phyloP scores from a whole-genome alignment of 2,113 vertebrate genomes.

The Rhinoptilus africanus region DNA sequence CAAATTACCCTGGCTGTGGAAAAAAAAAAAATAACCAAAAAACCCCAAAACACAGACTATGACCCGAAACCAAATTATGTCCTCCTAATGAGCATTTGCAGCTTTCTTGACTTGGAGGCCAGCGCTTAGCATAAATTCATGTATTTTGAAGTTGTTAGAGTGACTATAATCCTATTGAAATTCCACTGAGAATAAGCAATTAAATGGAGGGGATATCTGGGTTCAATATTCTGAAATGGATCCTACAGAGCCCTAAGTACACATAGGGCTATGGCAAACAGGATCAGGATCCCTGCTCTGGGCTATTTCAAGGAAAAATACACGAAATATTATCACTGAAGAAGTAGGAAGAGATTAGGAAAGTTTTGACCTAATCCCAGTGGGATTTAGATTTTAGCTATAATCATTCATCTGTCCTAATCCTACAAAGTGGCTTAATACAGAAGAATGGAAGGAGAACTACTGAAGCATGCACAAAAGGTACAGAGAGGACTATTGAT shows the following conservation, averaged over 20 bases:
- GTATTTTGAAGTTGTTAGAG: neutral
- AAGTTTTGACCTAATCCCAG: slow-evolving; percentile 35
- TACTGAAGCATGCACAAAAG: slow-evolving; percentile 51
- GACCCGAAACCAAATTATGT: neutral
- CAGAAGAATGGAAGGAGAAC: slow-evolving; percentile 39
- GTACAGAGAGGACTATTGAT: slow-evolving; percentile 63
- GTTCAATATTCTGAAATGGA: neutral
- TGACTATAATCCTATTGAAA: neutral
- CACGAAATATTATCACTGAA: neutral
- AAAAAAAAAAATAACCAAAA: too few relatives aligned
- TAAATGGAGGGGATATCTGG: neutral
- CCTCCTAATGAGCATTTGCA: neutral
- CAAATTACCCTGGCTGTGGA: neutral
- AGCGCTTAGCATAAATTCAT: neutral
- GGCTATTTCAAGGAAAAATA: neutral
- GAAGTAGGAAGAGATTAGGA: neutral
- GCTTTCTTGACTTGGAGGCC: neutral
- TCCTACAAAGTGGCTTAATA: slow-evolving; percentile 53
- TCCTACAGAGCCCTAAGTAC: neutral
- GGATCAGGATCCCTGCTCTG: neutral
- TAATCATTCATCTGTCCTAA: slow-evolving; percentile 64
- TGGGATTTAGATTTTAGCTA: slow-evolving; percentile 35
- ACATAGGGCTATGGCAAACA: neutral
- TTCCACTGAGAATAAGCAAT: slow-evolving; percentile 6
- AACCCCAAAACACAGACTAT: neutral